Base-by-base conservation (phyloP, 2,113 vertebrate genomes). In the Leucopternis melanops region DNA sequence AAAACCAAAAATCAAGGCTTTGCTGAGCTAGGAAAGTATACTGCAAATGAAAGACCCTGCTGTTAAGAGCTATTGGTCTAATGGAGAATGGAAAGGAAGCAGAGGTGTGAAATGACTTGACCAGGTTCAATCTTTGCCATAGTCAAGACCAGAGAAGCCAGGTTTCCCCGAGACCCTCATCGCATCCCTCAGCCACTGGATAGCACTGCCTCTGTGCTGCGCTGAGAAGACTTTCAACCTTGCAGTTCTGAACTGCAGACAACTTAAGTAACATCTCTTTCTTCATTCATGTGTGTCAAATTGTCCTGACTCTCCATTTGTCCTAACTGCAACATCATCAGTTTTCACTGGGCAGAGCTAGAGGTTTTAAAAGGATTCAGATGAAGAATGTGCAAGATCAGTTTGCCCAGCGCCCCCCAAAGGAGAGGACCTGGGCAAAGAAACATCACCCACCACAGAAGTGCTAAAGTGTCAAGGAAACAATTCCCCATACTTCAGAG, bases 71-170 rank as follows among this genome's bases (percentile, higher is more conserved):
- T 52, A 1, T 3, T 31, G 26, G 19, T 58, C 31, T 57, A 65
- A 36, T 2, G 23, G 50, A 0, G 0, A 72, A n/a, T 1, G 15
- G 27, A 81, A 81, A 88, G n/a, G 45, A 78, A 55, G 16, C 11
- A 71, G 25, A 66, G 34, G 22, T 14, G 16, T 36, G 38, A 84
- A 57, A 34, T 11, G 0, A 17, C 32, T 47, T 4, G 0, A 36
- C 21, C 18, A 34, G 32, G 26, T 55, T 74, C 75, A 36, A 7
- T 12, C 42, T 67, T 75, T 69, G 55, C 44, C 19, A 10, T 2
- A 16, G 57, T 32, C 25, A 67, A 67, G 26, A 66, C 8, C 38
- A 54, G 32, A 78, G 32, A 7, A 74, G 16, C 3, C 42, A 71
- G 13, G 4, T 61, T 66, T 74, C 52, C 40, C 25, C 3, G 2